Conservation (phyloP, 2,797 vertebrate species). For the Typhlichthys subterraneus region DNA sequence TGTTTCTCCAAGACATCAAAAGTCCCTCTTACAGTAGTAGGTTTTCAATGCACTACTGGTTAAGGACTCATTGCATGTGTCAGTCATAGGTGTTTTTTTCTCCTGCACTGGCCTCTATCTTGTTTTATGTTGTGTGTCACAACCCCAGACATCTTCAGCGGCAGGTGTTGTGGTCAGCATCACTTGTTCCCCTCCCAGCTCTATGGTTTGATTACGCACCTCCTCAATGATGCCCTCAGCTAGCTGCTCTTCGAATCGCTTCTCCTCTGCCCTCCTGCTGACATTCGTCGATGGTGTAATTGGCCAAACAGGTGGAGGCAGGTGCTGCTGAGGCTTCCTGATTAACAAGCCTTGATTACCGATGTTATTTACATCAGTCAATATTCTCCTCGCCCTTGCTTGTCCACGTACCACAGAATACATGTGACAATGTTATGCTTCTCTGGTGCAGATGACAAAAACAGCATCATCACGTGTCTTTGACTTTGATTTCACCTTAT, state of each 20-base stretch:
- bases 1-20: no score
- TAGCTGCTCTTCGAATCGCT: background rate
- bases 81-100: background rate
- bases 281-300: background rate
- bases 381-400: background rate
- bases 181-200: conserved; percentile 17
- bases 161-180: conserved; percentile 24
- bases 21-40: no score
- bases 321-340: background rate
- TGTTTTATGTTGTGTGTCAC: conserved; percentile 16
- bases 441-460: no score
- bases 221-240: background rate
- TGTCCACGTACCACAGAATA: background rate
- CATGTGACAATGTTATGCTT: no score
- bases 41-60: no score
- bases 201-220: conserved; percentile 1
- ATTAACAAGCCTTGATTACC: background rate
- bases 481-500: no score
- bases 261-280: background rate
- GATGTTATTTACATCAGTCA: background rate
- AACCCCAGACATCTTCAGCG: conserved; percentile 31
- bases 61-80: conserved; percentile 5
- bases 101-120: conserved; percentile 2
- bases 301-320: background rate
- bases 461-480: no score